Evolutionary conservation across 2,797 vertebrate species (phyloP).

Genomic region (Enteromius mattozi): DNA sequence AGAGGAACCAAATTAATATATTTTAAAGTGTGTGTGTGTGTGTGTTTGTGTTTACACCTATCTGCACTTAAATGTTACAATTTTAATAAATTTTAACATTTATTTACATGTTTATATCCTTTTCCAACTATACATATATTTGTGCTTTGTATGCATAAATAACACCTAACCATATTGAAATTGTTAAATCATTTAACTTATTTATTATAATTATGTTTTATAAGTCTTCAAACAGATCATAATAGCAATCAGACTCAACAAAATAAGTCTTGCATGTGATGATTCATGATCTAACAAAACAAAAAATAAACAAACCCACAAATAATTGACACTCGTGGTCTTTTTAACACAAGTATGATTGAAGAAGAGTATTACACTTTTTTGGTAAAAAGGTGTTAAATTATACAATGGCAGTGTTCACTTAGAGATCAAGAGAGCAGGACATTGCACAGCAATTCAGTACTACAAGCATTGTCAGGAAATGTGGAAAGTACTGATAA

Average conservation of each 20-base stretch:
- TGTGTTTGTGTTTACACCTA: no score
- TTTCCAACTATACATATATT: not conserved
- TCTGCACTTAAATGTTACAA: no score
- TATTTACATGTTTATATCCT: not conserved
- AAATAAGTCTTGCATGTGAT: no score
- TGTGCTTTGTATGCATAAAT: not conserved
- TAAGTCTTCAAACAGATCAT: no score
- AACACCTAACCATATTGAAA: not conserved
- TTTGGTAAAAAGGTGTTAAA: not conserved
- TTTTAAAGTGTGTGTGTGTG: no score
- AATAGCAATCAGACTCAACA: no score
- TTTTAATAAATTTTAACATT: no score
- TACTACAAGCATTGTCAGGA: not conserved
- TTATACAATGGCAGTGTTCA: slow-evolving; percentile 37
- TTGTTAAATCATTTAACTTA: not conserved
- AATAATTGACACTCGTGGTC: no score
- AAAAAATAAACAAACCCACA: no score
- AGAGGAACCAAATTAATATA: no score
- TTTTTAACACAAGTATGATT: not conserved
- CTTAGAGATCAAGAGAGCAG: not conserved
- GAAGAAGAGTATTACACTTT: not conserved
- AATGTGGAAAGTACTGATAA: not conserved
- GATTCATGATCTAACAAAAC: no score
- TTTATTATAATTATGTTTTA: not conserved
- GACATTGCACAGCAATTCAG: not conserved